Evolutionary conservation across 2,888 invertebrate species (phyloP).

Genomic region (Cheilosia soror): DNA sequence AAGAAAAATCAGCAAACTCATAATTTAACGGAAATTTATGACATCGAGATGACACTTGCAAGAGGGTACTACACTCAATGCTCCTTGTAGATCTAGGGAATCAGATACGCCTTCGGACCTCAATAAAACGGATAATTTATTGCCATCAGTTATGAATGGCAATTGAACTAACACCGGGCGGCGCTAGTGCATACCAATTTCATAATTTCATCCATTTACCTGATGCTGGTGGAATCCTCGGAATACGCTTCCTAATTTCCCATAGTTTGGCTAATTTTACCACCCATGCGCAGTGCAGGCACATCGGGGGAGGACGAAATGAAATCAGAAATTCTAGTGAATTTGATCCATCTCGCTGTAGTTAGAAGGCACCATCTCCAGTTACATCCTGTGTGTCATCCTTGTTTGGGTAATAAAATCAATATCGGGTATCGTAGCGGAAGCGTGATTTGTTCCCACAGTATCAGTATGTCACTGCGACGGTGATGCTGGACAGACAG

Average conservation of each 20-base stretch:
- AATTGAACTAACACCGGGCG: constrained; percentile 6
- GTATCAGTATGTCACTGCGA: constrained; percentile 69
- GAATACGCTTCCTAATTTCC: constrained; percentile 51
- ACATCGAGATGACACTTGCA: constrained; percentile 75
- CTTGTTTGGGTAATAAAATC: constrained; percentile 54
- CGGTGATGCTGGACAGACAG: constrained; percentile 72
- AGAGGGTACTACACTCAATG: constrained; percentile 1
- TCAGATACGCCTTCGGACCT: constrained; percentile 27
- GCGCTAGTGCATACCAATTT: constrained; percentile 53
- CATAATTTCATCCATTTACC: constrained; percentile 46
- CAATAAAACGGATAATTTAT: constrained; percentile 70
- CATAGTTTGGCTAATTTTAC: constrained; percentile 47
- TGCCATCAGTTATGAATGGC: constrained; percentile 65
- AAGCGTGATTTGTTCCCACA: constrained; percentile 71
- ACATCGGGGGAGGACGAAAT: constrained; percentile 15
- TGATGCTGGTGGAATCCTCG: constrained; percentile 29
- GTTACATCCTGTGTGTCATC: constrained; percentile 57
- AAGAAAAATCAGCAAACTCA: constrained; percentile 76
- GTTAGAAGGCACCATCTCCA: constrained; percentile 63
- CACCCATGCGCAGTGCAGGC: constrained; percentile 49
- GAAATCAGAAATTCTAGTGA: constrained; percentile 40
- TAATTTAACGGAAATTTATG: constrained; percentile 82
- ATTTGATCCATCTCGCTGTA: constrained; percentile 51
- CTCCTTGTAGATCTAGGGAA: constrained; percentile 14
- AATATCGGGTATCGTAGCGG: constrained; percentile 69